A percentile compares a stretch with the other conserved stretches of the same genome.
phyloP scores from a whole-genome alignment of 2,113 vertebrate species.

The Megaleporinus macrocephalus region DNA sequence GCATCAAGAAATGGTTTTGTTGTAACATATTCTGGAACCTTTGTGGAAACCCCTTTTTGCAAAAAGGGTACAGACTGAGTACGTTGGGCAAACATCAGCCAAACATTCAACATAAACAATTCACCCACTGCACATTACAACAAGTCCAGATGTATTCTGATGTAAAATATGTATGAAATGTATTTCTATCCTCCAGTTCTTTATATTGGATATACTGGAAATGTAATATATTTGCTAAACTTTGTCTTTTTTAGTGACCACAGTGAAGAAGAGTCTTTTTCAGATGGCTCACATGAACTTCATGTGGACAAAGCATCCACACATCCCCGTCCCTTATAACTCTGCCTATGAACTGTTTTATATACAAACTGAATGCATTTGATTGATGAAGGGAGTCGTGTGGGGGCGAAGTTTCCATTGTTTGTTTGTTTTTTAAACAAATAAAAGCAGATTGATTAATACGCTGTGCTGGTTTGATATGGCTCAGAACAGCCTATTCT shows the following conservation, averaged over 20 bases:
- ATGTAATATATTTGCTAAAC: slow-evolving; percentile 65
- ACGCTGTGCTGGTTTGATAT: slow-evolving; percentile 47
- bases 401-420: slow-evolving; percentile 73
- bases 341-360: slow-evolving; percentile 39
- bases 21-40: too few relatives aligned
- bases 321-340: slow-evolving; percentile 46
- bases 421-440: slow-evolving; percentile 75
- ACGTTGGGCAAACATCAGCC: background rate
- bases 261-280: slow-evolving; percentile 53
- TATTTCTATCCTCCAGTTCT: slow-evolving; percentile 32
- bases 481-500: slow-evolving; percentile 32
- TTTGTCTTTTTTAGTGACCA: slow-evolving; percentile 48
- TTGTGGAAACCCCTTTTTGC: too few relatives aligned
- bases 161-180: slow-evolving; percentile 67
- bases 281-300: slow-evolving; percentile 49
- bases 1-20: too few relatives aligned
- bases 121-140: slow-evolving; percentile 41
- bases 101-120: background rate
- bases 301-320: slow-evolving; percentile 30
- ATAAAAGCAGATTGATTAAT: slow-evolving; percentile 69
- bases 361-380: slow-evolving; percentile 44
- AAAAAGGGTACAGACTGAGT: too few relatives aligned
- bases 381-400: slow-evolving; percentile 49
- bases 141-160: slow-evolving; percentile 29
- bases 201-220: slow-evolving; percentile 34